Conservation (phyloP, 2,113 vertebrate genomes). For the Bubo scandiacus region DNA sequence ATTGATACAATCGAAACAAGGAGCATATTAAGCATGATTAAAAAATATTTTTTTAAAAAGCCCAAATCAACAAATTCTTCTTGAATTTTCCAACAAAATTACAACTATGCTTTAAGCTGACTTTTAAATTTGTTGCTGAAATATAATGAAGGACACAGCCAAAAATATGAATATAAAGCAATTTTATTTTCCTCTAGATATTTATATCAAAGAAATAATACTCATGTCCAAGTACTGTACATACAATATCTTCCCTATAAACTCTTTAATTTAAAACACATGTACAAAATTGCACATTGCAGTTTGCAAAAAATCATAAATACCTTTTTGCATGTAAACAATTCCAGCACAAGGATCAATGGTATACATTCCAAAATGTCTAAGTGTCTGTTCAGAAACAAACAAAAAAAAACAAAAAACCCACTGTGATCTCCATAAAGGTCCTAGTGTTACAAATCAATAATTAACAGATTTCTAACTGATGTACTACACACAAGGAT, state of each 20-base stretch:
- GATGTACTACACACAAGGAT: constrained; percentile 37
- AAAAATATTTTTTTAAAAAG: not conserved
- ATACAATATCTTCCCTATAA: constrained; percentile 71
- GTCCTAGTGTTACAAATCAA: constrained; percentile 49
- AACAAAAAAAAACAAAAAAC: constrained; percentile 3
- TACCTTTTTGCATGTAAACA: constrained; percentile 72
- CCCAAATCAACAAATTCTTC: not conserved
- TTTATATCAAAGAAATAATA: constrained; percentile 73
- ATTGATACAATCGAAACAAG: not conserved
- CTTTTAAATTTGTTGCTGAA: not conserved
- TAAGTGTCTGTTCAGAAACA: constrained; percentile 39
- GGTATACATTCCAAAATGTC: constrained; percentile 70
- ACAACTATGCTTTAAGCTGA: not conserved
- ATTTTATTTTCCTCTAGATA: constrained; percentile 66
- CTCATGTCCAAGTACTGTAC: constrained; percentile 65
- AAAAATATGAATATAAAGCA: constrained; percentile 71
- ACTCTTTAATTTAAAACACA: constrained; percentile 70
- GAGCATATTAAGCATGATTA: not conserved
- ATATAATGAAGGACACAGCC: not conserved
- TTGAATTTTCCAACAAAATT: not conserved
- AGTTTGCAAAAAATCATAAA: constrained; percentile 70
- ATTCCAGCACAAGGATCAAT: constrained; percentile 68
- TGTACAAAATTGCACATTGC: constrained; percentile 72
- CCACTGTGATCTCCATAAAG: constrained; percentile 38
- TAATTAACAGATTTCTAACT: constrained; percentile 39